These are phyloP conservation scores for Malurus melanocephalus DNA, from an alignment of 2,113 vertebrate species.

Conservation along the genomic window DNA sequence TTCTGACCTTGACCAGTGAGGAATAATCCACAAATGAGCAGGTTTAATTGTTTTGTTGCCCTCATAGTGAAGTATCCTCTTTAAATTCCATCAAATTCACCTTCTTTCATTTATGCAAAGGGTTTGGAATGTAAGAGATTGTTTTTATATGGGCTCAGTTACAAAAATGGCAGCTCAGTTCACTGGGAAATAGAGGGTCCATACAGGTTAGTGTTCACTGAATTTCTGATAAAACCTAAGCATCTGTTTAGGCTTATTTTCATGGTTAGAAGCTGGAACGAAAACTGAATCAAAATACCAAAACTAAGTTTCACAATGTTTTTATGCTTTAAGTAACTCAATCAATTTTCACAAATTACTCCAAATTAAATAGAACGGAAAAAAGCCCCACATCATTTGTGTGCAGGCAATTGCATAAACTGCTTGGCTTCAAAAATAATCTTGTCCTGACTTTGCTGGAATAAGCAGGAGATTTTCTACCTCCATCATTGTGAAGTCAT, in stretches of 20 bases:
- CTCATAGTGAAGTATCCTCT: background rate
- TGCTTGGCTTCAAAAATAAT: background rate
- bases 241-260: background rate
- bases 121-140: background rate
- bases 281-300: background rate
- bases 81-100: background rate
- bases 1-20: background rate
- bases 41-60: background rate
- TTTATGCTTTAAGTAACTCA: background rate
- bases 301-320: background rate
- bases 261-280: background rate
- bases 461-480: background rate
- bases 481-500: background rate
- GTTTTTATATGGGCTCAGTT: background rate
- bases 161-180: background rate
- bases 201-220: background rate
- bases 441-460: background rate
- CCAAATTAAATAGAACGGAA: background rate
- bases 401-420: background rate
- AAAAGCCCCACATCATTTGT: accelerated
- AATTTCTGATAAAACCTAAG: background rate
- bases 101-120: background rate
- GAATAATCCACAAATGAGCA: background rate
- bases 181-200: background rate
- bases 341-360: background rate